Percentiles rank a stretch among this genome's conserved stretches.
These are phyloP conservation scores for Homarus gammarus DNA, from an alignment of 2,888 invertebrate genomes.

Conservation along the genomic window DNA sequence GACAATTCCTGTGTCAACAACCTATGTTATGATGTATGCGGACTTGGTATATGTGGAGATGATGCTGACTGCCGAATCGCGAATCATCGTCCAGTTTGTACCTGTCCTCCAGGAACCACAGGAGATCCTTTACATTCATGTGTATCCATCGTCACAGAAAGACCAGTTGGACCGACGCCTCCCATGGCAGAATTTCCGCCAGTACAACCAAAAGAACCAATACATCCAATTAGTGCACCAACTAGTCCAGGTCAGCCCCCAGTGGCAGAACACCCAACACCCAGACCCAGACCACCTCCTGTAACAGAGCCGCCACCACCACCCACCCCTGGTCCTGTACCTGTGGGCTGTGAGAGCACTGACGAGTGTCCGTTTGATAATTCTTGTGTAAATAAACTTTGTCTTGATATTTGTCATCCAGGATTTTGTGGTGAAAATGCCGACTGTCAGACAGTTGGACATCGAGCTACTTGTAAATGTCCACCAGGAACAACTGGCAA, in stretches of 20 bases:
- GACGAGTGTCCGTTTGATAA: conserved; percentile 88
- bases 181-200: conserved; percentile 49
- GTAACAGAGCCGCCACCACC: conserved; percentile 82
- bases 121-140: conserved; percentile 91
- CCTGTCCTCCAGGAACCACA: conserved; percentile 87
- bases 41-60: conserved; percentile 83
- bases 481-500: conserved; percentile 93
- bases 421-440: conserved; percentile 91
- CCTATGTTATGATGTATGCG: conserved; percentile 89
- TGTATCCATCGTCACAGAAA: conserved; percentile 76
- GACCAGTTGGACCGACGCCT: background rate
- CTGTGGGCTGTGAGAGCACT: conserved; percentile 61
- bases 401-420: conserved; percentile 76
- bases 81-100: conserved; percentile 83
- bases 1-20: conserved; percentile 86
- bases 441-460: conserved; percentile 90
- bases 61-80: conserved; percentile 90
- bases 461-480: conserved; percentile 92
- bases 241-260: conserved; percentile 52
- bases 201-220: conserved; percentile 23
- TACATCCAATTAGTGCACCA: conserved; percentile 45
- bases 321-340: conserved; percentile 83
- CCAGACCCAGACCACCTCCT: conserved; percentile 44
- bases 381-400: conserved; percentile 84
- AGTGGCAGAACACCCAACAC: conserved; percentile 30